A percentile compares a stretch with the other conserved stretches of the same genome.
These are phyloP conservation scores for Chloebia gouldiae DNA, from an alignment of 2,113 vertebrate species.

Conservation along the genomic window DNA sequence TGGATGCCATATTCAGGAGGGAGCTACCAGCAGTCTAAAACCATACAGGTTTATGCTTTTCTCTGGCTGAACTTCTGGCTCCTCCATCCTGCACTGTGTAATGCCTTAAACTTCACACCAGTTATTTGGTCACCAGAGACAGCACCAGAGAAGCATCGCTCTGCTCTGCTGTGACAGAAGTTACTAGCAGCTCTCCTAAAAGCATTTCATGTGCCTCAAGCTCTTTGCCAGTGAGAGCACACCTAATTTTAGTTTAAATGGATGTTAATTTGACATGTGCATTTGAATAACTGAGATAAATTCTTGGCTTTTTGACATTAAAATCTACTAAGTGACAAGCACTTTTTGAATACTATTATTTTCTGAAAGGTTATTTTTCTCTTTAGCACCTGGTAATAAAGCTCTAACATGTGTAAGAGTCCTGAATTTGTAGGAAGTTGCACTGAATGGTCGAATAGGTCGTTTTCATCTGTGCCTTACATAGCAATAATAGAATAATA, in stretches of 20 bases:
- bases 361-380: conserved; percentile 29
- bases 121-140: no score
- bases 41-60: neutral
- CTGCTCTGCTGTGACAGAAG: neutral
- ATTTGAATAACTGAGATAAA: conserved; percentile 38
- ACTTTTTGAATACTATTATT: neutral
- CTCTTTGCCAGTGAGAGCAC: neutral
- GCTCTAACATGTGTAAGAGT: neutral
- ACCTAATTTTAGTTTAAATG: conserved; percentile 36
- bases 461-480: conserved; percentile 15
- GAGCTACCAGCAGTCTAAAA: neutral
- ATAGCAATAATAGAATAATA: neutral
- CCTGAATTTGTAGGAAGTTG: neutral
- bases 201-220: neutral
- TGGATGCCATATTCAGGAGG: neutral
- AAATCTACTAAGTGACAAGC: conserved; percentile 14
- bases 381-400: neutral
- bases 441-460: conserved; percentile 5
- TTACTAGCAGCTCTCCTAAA: neutral
- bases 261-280: conserved; percentile 12
- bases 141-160: neutral
- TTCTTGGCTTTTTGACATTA: conserved; percentile 14
- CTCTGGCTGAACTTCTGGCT: neutral
- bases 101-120: neutral
- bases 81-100: neutral